Conservation (phyloP, 37 sponge, comb jelly and placozoan genomes). For the Amphimedon queenslandica region DNA sequence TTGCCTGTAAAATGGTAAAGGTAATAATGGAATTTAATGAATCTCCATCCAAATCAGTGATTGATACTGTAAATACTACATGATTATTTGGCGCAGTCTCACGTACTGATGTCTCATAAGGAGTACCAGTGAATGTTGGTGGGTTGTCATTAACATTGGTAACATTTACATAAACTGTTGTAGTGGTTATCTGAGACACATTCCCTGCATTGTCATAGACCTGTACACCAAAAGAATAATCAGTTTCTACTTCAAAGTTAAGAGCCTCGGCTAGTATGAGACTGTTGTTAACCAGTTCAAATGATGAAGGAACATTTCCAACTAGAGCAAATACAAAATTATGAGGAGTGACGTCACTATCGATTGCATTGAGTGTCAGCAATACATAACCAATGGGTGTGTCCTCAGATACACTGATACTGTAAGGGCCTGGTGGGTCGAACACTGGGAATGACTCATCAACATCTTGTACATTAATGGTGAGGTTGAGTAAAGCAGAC, state of each 20-base stretch:
- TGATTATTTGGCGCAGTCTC: conserved; percentile 34
- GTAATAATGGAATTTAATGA: conserved; percentile 10
- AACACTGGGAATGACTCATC: conserved; percentile 61
- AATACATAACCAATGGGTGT: conserved; percentile 6
- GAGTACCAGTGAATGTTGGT: conserved; percentile 39
- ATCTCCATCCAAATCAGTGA: conserved; percentile 49
- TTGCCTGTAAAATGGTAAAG: not conserved
- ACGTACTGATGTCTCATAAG: conserved; percentile 26
- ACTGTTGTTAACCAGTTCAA: conserved; percentile 24
- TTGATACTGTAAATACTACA: conserved; percentile 26
- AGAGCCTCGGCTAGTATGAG: conserved; percentile 29
- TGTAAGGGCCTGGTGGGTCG: conserved; percentile 22
- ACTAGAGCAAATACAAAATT: conserved; percentile 23
- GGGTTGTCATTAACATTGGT: conserved; percentile 64
- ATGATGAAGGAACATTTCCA: not conserved
- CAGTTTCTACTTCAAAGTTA: conserved; percentile 29
- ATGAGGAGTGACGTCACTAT: conserved; percentile 29
- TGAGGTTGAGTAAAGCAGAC: conserved; percentile 16
- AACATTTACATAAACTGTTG: conserved; percentile 41
- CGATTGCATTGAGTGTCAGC: conserved; percentile 29
- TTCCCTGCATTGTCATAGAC: conserved; percentile 32
- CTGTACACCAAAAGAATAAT: conserved; percentile 25
- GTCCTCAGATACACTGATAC: conserved; percentile 38
- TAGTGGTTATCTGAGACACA: conserved; percentile 16
- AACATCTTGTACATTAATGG: conserved; percentile 30